Evolutionary conservation across 2,888 invertebrate species (phyloP), one percentile per base, ranked within the genome.

Genomic region (Lasioglossum pauxillum): DNA sequence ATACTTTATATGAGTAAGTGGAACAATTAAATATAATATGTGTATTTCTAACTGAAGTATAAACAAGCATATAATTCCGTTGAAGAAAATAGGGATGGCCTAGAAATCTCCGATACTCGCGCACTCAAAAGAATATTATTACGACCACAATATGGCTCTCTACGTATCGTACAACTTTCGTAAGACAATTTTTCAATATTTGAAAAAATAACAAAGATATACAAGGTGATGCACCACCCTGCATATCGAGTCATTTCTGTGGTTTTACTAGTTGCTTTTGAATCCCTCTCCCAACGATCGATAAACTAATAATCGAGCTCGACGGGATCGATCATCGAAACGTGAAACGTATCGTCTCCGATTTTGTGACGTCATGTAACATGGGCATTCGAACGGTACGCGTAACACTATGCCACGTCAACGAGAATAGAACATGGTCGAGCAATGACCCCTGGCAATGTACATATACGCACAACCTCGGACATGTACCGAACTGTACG

Each of bases 381-480:
- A 46, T 16, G n/a, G 41, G 44, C 67, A 44, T 38, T 46, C 67
- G 35, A 57, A 41, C 49, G 53, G 31, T 53, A 49, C 60, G 35
- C 27, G 49, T 78, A 73, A 49, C 38, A 35, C 75, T 72, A 83
- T 77, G 73, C 64, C 75, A 72, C 88, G 83, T 87, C 84, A 82
- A 90, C 87, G 77, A 78, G 74, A 84, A 91, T 88, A 88, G 83
- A 85, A 85, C 82, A 85, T 79, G 57, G 67, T 81, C 81, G 87
- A 86, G 57, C 90, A 90, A 86, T 88, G 89, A 91, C 83, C 89
- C 49, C 83, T 73, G 83, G 27, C 44, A 75, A 75, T 87, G 77
- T 72, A 78, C 72, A 75, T 72, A 75, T 69, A 75, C 76, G 38
- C 35, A 23, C 44, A 73, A 46, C 12, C 27, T 64, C 16, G 19